A percentile compares a stretch with the other conserved stretches of the same genome.
These are phyloP conservation scores for Thermophis baileyi DNA, from an alignment of 2,113 vertebrate species.

Conservation along the genomic window DNA sequence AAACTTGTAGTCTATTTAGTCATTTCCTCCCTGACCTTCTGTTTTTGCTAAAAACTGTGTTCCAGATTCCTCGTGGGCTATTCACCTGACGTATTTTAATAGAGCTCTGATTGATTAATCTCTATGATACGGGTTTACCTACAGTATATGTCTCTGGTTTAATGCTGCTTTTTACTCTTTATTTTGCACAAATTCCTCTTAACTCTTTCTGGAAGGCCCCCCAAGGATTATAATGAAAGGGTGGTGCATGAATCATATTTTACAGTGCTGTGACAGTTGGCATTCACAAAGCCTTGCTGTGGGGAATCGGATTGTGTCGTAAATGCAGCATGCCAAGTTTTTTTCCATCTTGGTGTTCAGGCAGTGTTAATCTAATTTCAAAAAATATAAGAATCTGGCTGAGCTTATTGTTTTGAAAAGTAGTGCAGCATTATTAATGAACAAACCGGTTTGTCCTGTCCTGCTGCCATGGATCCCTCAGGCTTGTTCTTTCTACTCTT, in stretches of 20 bases:
- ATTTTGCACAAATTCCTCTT: not conserved
- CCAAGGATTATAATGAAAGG: not conserved
- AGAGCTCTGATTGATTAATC: not conserved
- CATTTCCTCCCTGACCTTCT: not conserved
- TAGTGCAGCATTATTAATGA: constrained; percentile 66
- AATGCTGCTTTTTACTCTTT: not conserved
- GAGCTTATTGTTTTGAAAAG: constrained; percentile 63
- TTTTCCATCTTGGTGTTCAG: not conserved
- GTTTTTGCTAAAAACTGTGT: not conserved
- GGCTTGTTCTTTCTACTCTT: constrained; percentile 69
- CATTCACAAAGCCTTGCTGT: not conserved
- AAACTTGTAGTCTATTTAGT: not conserved
- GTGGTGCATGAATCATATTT: not conserved
- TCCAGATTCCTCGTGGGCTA: not conserved
- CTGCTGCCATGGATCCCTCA: constrained; percentile 64
- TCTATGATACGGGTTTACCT: not conserved
- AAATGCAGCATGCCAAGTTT: not conserved
- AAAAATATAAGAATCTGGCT: constrained; percentile 40
- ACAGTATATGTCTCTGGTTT: not conserved
- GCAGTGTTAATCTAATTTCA: constrained; percentile 6
- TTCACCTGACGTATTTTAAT: not conserved
- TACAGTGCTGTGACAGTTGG: not conserved
- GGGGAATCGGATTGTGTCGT: not conserved
- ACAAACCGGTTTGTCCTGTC: constrained; percentile 79
- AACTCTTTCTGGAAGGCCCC: not conserved